A percentile compares a stretch with the other conserved stretches of the same genome.
Evolutionary conservation across 1,140 invertebrate species (phyloP).

Genomic region (Harpegnathos saltator): DNA sequence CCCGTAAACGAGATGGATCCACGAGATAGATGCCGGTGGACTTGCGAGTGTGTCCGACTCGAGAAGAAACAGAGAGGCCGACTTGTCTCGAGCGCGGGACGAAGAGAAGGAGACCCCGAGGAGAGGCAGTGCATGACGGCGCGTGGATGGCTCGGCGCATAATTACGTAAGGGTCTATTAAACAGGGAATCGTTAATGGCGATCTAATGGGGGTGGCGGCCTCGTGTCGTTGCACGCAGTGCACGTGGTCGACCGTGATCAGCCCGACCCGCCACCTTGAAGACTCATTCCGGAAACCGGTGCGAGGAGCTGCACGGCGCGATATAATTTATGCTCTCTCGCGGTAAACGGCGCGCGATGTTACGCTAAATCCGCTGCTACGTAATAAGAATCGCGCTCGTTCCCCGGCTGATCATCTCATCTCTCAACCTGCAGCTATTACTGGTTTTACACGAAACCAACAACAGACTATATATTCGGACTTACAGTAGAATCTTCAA

Average conservation of each 20-base stretch:
- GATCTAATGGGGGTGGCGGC: constrained; percentile 48
- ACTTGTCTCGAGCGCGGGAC: constrained; percentile 26
- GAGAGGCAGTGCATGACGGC: constrained; percentile 26
- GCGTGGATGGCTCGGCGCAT: constrained; percentile 52
- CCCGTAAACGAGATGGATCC: neutral
- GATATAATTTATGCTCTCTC: constrained; percentile 33
- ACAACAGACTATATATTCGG: neutral
- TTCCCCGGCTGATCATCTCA: neutral
- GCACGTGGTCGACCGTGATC: constrained; percentile 33
- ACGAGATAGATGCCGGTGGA: neutral
- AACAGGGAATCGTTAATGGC: constrained; percentile 59
- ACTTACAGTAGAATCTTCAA: neutral
- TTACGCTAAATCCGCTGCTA: constrained; percentile 22
- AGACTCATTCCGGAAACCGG: constrained; percentile 25
- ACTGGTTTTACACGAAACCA: constrained; percentile 10
- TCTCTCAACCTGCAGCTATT: constrained; percentile 12
- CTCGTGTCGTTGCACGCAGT: constrained; percentile 36
- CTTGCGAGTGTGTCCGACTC: neutral
- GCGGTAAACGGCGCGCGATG: constrained; percentile 11
- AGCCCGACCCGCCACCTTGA: constrained; percentile 13
- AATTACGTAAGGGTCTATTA: constrained; percentile 63
- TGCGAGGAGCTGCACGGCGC: neutral
- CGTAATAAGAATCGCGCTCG: neutral
- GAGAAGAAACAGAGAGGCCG: neutral
- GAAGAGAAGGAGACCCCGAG: constrained; percentile 3